Evolutionary conservation across 2,797 vertebrate species (phyloP).

Genomic region (Neomorphus geoffroyi): DNA sequence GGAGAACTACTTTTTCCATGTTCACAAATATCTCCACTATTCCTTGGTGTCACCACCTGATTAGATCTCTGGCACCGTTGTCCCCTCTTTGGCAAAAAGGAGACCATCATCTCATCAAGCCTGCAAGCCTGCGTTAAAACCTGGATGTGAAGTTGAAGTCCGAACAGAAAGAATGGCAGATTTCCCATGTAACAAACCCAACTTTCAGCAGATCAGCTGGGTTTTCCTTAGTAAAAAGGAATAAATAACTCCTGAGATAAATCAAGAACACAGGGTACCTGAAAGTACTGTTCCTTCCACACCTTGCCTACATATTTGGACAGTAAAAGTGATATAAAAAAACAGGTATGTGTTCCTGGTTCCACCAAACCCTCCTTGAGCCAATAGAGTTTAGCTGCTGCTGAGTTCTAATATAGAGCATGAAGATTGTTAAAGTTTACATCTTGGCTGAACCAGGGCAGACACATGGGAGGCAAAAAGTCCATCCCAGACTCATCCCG

Average conservation of each 20-base stretch:
- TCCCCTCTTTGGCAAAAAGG: constrained; percentile 9
- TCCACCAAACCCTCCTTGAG: neutral
- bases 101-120: neutral
- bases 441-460: neutral
- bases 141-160: neutral
- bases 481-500: neutral
- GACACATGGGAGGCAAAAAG: neutral
- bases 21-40: constrained; percentile 29
- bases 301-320: neutral
- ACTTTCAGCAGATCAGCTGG: neutral
- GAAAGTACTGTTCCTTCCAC: neutral
- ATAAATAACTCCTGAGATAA: neutral
- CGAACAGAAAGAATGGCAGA: neutral
- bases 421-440: neutral
- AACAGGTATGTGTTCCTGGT: accelerated
- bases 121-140: neutral
- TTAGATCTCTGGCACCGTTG: constrained; percentile 38
- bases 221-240: neutral
- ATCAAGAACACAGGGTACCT: neutral
- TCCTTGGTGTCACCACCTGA: constrained; percentile 55
- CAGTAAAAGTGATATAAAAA: neutral
- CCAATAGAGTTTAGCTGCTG: neutral
- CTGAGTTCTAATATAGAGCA: neutral
- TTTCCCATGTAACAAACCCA: neutral
- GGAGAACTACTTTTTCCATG: constrained; percentile 36